Conservation (phyloP, 2,113 vertebrate species). For the Piaya cayana region DNA sequence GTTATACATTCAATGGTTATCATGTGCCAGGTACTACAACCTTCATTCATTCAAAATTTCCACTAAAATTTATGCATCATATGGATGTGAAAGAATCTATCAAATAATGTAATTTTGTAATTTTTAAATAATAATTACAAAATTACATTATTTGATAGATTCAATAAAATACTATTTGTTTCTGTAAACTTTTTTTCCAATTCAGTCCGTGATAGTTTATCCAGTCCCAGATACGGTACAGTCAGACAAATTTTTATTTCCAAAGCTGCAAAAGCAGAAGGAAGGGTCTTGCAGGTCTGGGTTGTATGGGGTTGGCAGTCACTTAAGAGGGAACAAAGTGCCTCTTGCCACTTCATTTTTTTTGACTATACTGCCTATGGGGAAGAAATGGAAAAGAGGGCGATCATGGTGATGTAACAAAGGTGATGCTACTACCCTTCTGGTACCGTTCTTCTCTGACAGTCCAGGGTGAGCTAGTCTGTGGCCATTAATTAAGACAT, state of each 20-base stretch:
- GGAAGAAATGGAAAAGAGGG: background rate
- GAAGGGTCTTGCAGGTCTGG: background rate
- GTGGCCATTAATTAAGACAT: background rate
- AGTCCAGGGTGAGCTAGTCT: background rate
- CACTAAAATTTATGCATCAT: background rate
- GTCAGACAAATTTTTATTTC: background rate
- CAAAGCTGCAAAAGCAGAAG: background rate
- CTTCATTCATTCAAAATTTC: background rate
- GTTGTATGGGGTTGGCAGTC: accelerated
- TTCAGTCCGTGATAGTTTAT: background rate
- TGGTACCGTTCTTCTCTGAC: background rate
- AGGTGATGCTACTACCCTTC: background rate
- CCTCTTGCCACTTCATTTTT: background rate
- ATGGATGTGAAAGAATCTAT: background rate
- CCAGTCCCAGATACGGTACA: too few relatives aligned
- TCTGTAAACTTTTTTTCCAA: background rate
- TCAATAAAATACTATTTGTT: background rate
- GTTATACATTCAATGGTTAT: background rate
- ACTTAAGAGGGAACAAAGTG: background rate
- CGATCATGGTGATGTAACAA: background rate
- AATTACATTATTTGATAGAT: too few relatives aligned
- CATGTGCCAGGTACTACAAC: background rate
- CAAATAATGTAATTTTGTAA: background rate
- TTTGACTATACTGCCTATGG: background rate
- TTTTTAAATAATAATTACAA: too few relatives aligned